Evolutionary conservation across 2,113 vertebrate species (phyloP).

Genomic region (Microtus pennsylvanicus): DNA sequence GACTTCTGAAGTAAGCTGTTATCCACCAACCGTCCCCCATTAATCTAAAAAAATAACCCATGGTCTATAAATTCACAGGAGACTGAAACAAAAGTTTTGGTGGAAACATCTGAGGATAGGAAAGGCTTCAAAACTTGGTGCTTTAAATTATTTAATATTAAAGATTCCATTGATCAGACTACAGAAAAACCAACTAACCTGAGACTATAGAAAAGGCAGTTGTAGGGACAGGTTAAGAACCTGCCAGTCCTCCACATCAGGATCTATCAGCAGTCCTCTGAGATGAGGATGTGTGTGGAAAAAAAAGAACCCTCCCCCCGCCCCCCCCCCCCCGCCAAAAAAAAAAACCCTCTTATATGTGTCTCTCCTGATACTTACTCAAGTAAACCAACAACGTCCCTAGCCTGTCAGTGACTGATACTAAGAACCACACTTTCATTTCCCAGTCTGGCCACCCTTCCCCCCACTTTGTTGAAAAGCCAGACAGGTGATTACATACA

Average conservation of each 20-base stretch:
- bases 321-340: too few relatives aligned
- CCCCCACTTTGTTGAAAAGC: neutral
- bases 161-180: constrained; percentile 9
- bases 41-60: constrained; percentile 35
- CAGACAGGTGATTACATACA: constrained; percentile 63
- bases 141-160: neutral
- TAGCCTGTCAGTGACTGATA: constrained; percentile 44
- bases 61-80: neutral
- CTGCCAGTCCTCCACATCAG: neutral
- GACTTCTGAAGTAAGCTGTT: neutral
- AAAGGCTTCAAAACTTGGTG: constrained; percentile 13
- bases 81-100: neutral
- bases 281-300: neutral
- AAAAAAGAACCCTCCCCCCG: neutral
- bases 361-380: neutral
- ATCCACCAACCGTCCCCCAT: neutral
- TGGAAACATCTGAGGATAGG: neutral
- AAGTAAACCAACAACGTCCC: constrained; percentile 49
- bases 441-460: neutral
- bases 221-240: neutral
- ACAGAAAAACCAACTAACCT: constrained; percentile 14
- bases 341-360: neutral
- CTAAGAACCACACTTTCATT: constrained; percentile 76
- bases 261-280: constrained; percentile 27
- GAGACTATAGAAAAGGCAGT: neutral